Evolutionary conservation across 2,888 invertebrate species (phyloP), one percentile per base, ranked within the genome.

Genomic region (Linhomoeus sp.): DNA sequence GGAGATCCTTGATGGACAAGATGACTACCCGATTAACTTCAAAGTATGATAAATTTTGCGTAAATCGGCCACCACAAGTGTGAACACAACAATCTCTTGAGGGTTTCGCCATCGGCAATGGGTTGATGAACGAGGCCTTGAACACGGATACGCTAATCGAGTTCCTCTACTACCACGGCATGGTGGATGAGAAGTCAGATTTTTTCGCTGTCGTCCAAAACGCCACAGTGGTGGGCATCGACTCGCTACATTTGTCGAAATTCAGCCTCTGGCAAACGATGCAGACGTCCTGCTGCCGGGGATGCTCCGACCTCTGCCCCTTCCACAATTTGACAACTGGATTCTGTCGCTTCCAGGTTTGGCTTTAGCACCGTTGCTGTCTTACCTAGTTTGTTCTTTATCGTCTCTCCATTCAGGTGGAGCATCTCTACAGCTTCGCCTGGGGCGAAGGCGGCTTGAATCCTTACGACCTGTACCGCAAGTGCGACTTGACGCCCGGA

Each of bases 391-490:
- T 29, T 29, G 5, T 12, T 9, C 5, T 29, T 5, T 29, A 29
- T 5, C 20, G 3, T 9, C 3, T 43, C 15, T 14, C 12, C 5
- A 22, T 53, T 7, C 45, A 61, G 62, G 50, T 57, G 5, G 17
- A 26, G 1, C 41, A 47, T n/a, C 55, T 51, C 0, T 19, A 51
- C 1, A 3, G 29, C 0, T 36, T 52, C 7, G 49, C 62, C 25
- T 54, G 52, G 38, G n/a, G n/a, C n/a, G 45, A 45, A 22, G 47
- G 45, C 35, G 57, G 59, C 1, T 53, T 67, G 20, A 66, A 67
- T 51, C 56, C 59, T 17, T 67, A 66, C 56, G 66, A 66, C 51
- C 51, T 67, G 42, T 66, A 66, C 46, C 57, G 50, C 2, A 56
- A 59, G 19, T 67, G 67, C 52, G 36, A n/a, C 29, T 35, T n/a